phyloP scores from a whole-genome alignment of 1,140 invertebrate genomes.

The Sycobia sp. region DNA sequence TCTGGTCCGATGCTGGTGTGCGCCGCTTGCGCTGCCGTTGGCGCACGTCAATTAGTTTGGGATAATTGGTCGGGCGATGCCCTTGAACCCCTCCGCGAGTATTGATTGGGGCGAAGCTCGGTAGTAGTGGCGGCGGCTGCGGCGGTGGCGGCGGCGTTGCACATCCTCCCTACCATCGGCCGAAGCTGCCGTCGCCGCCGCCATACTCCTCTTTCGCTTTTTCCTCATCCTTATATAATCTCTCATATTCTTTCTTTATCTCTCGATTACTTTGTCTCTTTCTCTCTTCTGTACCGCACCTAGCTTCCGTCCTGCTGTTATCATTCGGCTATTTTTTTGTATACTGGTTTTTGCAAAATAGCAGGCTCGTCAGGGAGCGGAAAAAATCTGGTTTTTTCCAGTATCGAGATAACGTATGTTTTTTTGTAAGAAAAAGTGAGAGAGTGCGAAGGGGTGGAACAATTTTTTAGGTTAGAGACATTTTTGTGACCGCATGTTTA shows the following conservation, averaged over 20 bases:
- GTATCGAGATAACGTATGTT: no score
- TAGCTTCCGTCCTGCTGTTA: no score
- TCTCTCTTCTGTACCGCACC: neutral
- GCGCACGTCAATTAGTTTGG: constrained; percentile 53
- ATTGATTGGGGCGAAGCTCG: constrained; percentile 56
- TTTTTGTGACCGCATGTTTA: no score
- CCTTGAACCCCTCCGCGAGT: constrained; percentile 59
- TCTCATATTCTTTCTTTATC: neutral
- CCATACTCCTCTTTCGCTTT: neutral
- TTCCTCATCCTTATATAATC: neutral
- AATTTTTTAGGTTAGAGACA: no score
- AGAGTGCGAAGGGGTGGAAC: no score
- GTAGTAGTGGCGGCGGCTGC: no score
- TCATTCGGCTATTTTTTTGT: no score
- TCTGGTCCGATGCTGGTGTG: no score
- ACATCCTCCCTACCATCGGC: neutral
- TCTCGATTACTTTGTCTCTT: neutral
- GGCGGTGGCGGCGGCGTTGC: constrained; percentile 2
- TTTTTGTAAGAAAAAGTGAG: no score
- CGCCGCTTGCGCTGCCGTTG: neutral
- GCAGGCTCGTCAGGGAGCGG: no score
- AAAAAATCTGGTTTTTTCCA: no score
- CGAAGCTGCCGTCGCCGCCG: neutral
- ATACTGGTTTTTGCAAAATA: no score
- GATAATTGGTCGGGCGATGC: constrained; percentile 62